Conservation (phyloP, 2,888 invertebrate genomes). For the Scaptomyza tumidula region DNA sequence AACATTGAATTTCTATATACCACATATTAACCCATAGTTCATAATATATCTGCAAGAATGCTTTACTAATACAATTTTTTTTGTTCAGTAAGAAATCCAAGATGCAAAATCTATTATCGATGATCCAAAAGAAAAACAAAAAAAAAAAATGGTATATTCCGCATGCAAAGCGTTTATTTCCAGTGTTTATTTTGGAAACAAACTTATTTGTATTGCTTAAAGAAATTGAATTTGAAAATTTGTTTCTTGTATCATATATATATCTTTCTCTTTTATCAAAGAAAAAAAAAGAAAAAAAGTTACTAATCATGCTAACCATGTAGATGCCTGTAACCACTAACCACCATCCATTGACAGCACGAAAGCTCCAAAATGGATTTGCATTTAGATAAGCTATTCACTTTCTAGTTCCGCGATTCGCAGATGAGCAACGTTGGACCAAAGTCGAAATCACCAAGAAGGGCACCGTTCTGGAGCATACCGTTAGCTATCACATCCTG, state of each 20-base stretch:
- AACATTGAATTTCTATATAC: slow-evolving; percentile 5
- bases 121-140: neutral
- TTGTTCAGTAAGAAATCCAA: neutral
- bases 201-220: neutral
- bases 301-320: neutral
- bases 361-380: slow-evolving; percentile 23
- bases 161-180: slow-evolving; percentile 1
- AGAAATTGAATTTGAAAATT: neutral
- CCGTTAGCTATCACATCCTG: slow-evolving; percentile 95
- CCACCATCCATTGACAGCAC: slow-evolving; percentile 10
- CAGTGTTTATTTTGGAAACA: neutral
- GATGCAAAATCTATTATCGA: slow-evolving; percentile 8
- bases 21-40: neutral
- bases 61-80: slow-evolving; percentile 2
- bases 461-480: slow-evolving; percentile 93
- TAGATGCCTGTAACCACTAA: slow-evolving; percentile 1
- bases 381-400: slow-evolving; percentile 6
- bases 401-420: slow-evolving; percentile 60
- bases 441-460: slow-evolving; percentile 93
- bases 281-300: neutral
- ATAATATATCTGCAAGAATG: neutral
- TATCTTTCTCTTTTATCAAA: slow-evolving; percentile 6
- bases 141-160: neutral
- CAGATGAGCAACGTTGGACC: slow-evolving; percentile 95
- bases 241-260: neutral